Conservation (phyloP, 1,140 invertebrate genomes). For the Ectropis grisescens region DNA sequence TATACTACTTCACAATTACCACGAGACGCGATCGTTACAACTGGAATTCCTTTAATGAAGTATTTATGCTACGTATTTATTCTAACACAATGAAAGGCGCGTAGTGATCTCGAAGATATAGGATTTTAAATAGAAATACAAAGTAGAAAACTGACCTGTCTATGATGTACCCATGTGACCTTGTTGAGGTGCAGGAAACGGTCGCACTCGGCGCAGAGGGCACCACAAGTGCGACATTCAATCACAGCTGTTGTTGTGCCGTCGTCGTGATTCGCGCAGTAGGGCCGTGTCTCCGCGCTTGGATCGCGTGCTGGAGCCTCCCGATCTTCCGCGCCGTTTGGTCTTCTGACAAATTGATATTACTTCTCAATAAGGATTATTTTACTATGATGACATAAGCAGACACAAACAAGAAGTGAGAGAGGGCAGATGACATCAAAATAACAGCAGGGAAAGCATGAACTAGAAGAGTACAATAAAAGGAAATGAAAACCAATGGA, state of each 20-base stretch:
- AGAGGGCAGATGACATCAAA: neutral
- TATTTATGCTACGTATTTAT: too few relatives aligned
- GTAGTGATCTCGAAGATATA: too few relatives aligned
- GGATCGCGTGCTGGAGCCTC: slow-evolving; percentile 20
- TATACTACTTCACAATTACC: too few relatives aligned
- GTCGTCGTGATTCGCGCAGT: slow-evolving; percentile 97
- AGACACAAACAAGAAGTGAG: slow-evolving; percentile 1
- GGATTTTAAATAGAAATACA: too few relatives aligned
- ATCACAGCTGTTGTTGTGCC: slow-evolving; percentile 94
- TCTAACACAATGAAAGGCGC: too few relatives aligned
- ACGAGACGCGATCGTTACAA: too few relatives aligned
- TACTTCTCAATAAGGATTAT: too few relatives aligned
- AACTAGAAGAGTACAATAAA: too few relatives aligned
- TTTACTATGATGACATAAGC: too few relatives aligned
- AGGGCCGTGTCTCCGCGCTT: slow-evolving; percentile 45
- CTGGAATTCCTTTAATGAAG: too few relatives aligned
- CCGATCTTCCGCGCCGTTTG: slow-evolving; percentile 27
- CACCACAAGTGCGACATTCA: slow-evolving; percentile 91
- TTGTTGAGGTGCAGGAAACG: slow-evolving; percentile 93
- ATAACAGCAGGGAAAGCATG: slow-evolving; percentile 1
- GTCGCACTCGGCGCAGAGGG: slow-evolving; percentile 96
- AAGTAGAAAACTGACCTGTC: slow-evolving; percentile 79
- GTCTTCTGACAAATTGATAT: too few relatives aligned
- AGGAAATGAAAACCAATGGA: too few relatives aligned
- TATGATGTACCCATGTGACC: slow-evolving; percentile 86